phyloP scores from a whole-genome alignment of 2,888 invertebrate species.

The Lithodes maja region DNA sequence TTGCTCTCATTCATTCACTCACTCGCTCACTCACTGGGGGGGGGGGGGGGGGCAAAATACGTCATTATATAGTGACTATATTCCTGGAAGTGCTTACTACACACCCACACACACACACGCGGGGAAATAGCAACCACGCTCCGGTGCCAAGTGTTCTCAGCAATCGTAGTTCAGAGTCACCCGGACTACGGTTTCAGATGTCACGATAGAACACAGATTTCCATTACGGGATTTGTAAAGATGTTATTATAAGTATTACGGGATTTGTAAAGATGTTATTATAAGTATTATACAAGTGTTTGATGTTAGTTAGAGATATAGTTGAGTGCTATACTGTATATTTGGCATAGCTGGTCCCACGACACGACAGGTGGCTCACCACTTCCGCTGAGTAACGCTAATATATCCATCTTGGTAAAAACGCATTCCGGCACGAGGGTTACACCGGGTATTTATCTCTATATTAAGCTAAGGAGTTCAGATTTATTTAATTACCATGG shows the following conservation, averaged over 20 bases:
- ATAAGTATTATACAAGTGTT: too few relatives aligned
- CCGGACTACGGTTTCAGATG: too few relatives aligned
- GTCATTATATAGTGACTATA: not conserved
- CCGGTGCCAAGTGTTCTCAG: not conserved
- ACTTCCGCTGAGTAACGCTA: conserved; percentile 51
- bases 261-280: too few relatives aligned
- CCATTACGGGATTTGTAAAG: too few relatives aligned
- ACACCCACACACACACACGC: not conserved
- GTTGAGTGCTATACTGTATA: not conserved
- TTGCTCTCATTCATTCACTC: too few relatives aligned
- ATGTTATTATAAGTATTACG: too few relatives aligned
- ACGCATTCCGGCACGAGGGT: not conserved
- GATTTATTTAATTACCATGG: too few relatives aligned
- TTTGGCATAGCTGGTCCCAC: not conserved
- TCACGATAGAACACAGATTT: too few relatives aligned
- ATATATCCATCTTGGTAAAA: conserved; percentile 36
- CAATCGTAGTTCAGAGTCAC: not conserved
- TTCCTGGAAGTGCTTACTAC: conserved; percentile 1
- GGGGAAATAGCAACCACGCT: not conserved
- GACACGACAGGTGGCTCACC: conserved; percentile 33
- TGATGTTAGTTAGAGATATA: too few relatives aligned
- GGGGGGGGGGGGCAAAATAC: not conserved
- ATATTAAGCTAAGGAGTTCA: too few relatives aligned
- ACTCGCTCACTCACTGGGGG: not conserved
- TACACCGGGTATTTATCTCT: too few relatives aligned